These are phyloP conservation scores for Linhomoeus sp. DNA, from an alignment of 2,888 invertebrate species.

Conservation along the genomic window DNA sequence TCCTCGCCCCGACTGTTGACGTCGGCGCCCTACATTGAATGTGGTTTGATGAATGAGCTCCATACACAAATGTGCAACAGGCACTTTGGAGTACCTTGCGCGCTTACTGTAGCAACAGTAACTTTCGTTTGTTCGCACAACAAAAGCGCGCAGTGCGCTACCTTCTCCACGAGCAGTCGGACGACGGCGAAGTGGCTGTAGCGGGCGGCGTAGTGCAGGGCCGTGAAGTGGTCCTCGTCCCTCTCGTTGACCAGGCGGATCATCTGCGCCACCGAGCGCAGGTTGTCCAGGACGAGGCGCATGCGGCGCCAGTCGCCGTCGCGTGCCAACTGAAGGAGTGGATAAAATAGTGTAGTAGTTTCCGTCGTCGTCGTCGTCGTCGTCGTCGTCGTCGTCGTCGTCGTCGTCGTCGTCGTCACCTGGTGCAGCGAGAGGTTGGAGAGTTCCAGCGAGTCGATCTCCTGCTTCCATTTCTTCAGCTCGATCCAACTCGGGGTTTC, in stretches of 20 bases:
- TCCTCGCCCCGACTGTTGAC: conserved; percentile 18
- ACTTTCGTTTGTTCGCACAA: too few relatives aligned
- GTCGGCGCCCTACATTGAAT: conserved; percentile 21
- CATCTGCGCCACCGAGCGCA: conserved; percentile 7
- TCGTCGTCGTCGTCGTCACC: too few relatives aligned
- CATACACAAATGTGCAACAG: too few relatives aligned
- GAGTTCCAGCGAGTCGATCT: background rate
- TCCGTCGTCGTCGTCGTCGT: background rate
- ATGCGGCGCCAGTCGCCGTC: conserved; percentile 25
- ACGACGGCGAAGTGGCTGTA: conserved; percentile 30
- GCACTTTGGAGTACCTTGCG: too few relatives aligned
- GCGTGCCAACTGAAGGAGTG: conserved; percentile 25
- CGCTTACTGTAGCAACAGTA: too few relatives aligned
- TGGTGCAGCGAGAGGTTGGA: background rate
- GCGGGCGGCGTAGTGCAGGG: conserved; percentile 34
- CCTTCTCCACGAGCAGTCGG: conserved; percentile 27
- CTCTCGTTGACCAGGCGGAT: conserved; percentile 27
- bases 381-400: too few relatives aligned
- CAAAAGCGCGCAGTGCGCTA: too few relatives aligned
- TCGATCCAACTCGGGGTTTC: background rate
- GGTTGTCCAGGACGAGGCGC: conserved; percentile 14
- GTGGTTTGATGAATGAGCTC: too few relatives aligned
- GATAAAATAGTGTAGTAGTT: background rate
- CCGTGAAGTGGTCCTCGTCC: conserved; percentile 29
- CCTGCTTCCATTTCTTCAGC: background rate